Evolutionary conservation across 1,140 invertebrate species (phyloP), one percentile per base, ranked within the genome.

Genomic region (Drosophila kikkawai): DNA sequence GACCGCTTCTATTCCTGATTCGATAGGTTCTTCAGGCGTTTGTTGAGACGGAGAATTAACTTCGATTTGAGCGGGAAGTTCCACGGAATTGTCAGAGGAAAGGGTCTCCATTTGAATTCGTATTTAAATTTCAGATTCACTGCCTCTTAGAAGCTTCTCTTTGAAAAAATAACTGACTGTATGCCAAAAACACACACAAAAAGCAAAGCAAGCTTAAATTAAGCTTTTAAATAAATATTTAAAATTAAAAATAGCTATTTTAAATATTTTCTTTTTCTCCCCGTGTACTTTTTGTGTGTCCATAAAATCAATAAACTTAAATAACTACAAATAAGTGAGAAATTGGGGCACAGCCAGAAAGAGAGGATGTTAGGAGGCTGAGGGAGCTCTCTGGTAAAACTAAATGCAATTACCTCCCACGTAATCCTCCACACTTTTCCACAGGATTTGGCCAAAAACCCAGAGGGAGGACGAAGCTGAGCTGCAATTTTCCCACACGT

Each of bases 51-150:
- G 88, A 22, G 88, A 92, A 53, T 91, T 92, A 1, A 94, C 93
- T 79, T 94, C 94, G 66, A 95, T 94, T 79, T 94, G 91, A 9
- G 94, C 94, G 71, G 90, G 94, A 83, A 44, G 91, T 42, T 81
- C 76, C 86, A n/a, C 94, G 94, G 75, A 95, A 95, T 63, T 95
- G 11, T 94, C 94, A 9, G 94, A 48, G 12, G 69, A 82, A 34
- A 81, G 78, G 0, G 80, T 79, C 32, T 88, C 78, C 85, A 84
- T 88, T 39, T 48, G 44, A 51, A 42, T 57, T 51, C 1, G 0
- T 9, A 47, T 22, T 44, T 6, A 3, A 9, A 9, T 19, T 44
- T 44, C 2, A 12, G 50, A 55, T 44, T 13, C 12, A 59, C 61
- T 36, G 19, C 11, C 7, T 42, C 2, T 32, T 26, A 26, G 5